phyloP scores from a whole-genome alignment of 2,888 invertebrate genomes.

The Monochamus alternatus region DNA sequence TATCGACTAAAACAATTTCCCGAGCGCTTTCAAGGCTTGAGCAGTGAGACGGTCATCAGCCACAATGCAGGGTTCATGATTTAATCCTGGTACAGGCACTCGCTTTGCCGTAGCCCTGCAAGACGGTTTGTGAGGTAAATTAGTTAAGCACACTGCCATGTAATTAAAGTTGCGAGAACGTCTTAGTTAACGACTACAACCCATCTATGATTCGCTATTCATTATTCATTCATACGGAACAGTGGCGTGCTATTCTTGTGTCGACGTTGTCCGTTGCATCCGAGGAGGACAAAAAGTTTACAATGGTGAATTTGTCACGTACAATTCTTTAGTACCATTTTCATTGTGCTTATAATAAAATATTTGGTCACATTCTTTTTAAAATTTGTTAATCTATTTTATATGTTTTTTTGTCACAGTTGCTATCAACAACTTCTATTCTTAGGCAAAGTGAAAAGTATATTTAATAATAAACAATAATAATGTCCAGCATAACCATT shows the following conservation, averaged over 20 bases:
- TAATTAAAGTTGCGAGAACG: slow-evolving; percentile 40
- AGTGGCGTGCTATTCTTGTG: not conserved
- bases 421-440: too few species aligned
- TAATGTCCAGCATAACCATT: too few species aligned
- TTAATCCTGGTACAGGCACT: not conserved
- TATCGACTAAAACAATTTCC: not conserved
- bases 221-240: slow-evolving; percentile 11
- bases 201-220: slow-evolving; percentile 26
- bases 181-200: slow-evolving; percentile 13
- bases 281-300: too few species aligned
- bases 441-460: too few species aligned
- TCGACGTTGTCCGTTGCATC: too few species aligned
- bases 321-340: too few species aligned
- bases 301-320: too few species aligned
- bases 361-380: too few species aligned
- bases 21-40: not conserved
- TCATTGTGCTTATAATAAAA: too few species aligned
- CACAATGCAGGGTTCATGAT: not conserved
- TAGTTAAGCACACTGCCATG: slow-evolving; percentile 43
- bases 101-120: not conserved
- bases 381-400: too few species aligned
- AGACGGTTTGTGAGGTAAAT: slow-evolving; percentile 48
- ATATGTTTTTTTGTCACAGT: too few species aligned
- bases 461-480: too few species aligned
- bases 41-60: not conserved